Conservation (phyloP, 2,888 invertebrate species). For the Bellardia bayeri region DNA sequence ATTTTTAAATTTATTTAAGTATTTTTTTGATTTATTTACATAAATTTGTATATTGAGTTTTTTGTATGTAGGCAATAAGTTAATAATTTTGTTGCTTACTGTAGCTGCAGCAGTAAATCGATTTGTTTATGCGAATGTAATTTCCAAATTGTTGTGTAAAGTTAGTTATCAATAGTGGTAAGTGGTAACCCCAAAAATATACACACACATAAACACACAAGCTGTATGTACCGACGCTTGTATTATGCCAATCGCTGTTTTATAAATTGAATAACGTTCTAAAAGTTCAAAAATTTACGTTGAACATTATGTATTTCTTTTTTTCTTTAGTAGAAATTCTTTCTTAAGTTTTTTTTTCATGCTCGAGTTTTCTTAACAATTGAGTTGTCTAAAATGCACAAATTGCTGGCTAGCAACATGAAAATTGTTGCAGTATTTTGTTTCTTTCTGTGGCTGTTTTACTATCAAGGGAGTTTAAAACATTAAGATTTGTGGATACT, state of each 20-base stretch:
- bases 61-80: too few relatives aligned
- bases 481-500: background rate
- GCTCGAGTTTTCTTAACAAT: slow-evolving; percentile 39
- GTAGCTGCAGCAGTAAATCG: background rate
- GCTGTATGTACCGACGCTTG: slow-evolving; percentile 7
- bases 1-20: background rate
- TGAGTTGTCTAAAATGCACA: slow-evolving; percentile 37
- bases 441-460: background rate
- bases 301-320: slow-evolving; percentile 23
- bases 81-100: background rate
- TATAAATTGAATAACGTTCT: slow-evolving; percentile 63
- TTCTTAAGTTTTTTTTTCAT: background rate
- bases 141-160: slow-evolving; percentile 27
- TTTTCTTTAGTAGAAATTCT: background rate
- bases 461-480: background rate
- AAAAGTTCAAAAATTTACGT: slow-evolving; percentile 49
- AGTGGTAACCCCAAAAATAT: background rate
- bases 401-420: slow-evolving; percentile 9
- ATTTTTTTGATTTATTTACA: background rate
- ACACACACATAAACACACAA: slow-evolving; percentile 18
- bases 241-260: slow-evolving; percentile 51
- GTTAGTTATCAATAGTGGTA: slow-evolving; percentile 36
- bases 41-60: too few relatives aligned
- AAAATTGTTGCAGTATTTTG: slow-evolving; percentile 15
- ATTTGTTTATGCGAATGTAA: slow-evolving; percentile 31